Evolutionary conservation across 2,888 invertebrate genomes (phyloP).

Genomic region (Campoplex capitator): DNA sequence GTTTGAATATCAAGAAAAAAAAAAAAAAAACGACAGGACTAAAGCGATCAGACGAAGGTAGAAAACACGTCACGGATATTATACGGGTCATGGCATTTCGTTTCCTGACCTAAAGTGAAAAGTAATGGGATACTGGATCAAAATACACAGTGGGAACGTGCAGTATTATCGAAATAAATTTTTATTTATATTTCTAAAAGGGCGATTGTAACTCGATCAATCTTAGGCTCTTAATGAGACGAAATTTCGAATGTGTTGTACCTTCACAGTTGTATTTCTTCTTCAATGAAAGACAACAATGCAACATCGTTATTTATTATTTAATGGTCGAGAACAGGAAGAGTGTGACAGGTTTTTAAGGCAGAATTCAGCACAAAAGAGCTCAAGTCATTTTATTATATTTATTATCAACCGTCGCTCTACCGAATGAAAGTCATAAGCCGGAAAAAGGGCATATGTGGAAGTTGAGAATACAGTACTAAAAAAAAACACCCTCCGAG

Average conservation of each 20-base stretch:
- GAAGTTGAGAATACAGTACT: not conserved
- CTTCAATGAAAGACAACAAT: conserved; percentile 4
- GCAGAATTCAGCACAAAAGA: conserved; percentile 31
- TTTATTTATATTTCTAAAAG: conserved; percentile 26
- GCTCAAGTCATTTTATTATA: conserved; percentile 42
- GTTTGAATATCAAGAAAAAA: conserved; percentile 45
- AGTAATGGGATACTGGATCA: conserved; percentile 49
- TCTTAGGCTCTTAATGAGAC: not conserved
- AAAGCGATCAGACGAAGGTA: conserved; percentile 42
- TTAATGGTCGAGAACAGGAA: conserved; percentile 17
- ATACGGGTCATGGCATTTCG: conserved; percentile 59
- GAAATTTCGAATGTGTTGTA: not conserved
- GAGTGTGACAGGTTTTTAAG: conserved; percentile 46
- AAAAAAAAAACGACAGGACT: conserved; percentile 3
- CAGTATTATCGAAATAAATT: conserved; percentile 6
- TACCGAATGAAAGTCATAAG: conserved; percentile 58
- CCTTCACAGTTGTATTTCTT: not conserved
- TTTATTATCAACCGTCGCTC: conserved; percentile 44
- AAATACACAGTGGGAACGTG: conserved; percentile 22
- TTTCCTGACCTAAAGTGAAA: conserved; percentile 55
- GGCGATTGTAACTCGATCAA: not conserved
- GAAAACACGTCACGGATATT: conserved; percentile 62
- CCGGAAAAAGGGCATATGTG: conserved; percentile 61
- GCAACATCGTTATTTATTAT: conserved; percentile 38
- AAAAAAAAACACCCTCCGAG: conserved; percentile 18